Conservation (phyloP, 1,140 invertebrate species). For the Metaphire vulgaris region DNA sequence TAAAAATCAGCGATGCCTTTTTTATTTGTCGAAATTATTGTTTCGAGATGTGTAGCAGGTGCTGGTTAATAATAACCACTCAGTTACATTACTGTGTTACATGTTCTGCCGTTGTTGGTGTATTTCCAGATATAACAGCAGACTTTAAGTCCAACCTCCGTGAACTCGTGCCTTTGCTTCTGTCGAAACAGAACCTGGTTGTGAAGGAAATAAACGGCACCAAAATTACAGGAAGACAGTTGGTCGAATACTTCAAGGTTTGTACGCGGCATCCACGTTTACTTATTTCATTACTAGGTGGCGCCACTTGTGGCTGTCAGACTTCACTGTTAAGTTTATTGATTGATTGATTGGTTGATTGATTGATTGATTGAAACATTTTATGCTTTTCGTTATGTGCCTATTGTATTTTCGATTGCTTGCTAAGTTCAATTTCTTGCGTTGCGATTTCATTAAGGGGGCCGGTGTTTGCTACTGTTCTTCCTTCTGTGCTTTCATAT, state of each 20-base stretch:
- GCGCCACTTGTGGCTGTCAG: background rate
- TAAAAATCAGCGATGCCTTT: too few relatives aligned
- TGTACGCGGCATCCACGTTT: background rate
- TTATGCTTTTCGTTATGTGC: background rate
- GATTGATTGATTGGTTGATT: too few relatives aligned
- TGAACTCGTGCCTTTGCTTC: conserved; percentile 76
- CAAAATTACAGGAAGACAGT: conserved; percentile 82
- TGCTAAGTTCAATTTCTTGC: background rate
- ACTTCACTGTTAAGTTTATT: background rate
- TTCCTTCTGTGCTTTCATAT: background rate
- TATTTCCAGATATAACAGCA: conserved; percentile 74
- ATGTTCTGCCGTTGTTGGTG: too few relatives aligned
- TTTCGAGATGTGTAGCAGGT: background rate
- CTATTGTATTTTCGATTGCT: background rate
- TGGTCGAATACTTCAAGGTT: conserved; percentile 88
- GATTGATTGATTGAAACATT: background rate
- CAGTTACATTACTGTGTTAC: too few relatives aligned
- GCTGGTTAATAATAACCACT: background rate
- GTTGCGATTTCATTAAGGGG: too few relatives aligned
- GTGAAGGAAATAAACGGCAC: conserved; percentile 93
- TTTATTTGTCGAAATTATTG: background rate
- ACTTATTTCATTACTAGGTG: background rate
- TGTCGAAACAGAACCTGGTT: conserved; percentile 83
- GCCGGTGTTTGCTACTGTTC: too few relatives aligned
- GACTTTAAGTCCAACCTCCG: conserved; percentile 84